Percentiles rank a stretch among this genome's conserved stretches.
phyloP scores from a whole-genome alignment of 2,113 vertebrate species.

The Bettongia penicillata region DNA sequence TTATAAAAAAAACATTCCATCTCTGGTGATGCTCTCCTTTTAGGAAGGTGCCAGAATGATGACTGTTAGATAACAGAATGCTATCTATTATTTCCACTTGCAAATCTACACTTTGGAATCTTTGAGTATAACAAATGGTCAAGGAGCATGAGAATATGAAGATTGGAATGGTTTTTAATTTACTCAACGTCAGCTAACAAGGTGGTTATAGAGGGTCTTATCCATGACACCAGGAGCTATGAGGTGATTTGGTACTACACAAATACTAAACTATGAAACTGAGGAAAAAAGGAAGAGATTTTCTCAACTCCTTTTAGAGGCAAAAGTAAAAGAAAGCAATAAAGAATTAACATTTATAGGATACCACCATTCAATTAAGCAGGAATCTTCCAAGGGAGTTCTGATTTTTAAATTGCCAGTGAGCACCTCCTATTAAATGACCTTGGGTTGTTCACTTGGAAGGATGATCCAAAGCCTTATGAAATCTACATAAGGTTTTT shows the following conservation, averaged over 20 bases:
- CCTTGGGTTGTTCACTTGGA: not conserved
- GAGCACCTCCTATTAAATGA: not conserved
- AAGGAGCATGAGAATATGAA: not conserved
- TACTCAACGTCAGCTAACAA: not conserved
- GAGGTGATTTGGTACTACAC: not conserved
- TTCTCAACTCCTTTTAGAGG: not conserved
- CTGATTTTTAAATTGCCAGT: not conserved
- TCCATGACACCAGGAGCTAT: not conserved
- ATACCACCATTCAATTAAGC: not conserved
- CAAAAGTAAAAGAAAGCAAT: not conserved
- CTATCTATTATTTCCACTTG: not conserved
- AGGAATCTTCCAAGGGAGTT: not conserved
- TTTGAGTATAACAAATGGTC: not conserved
- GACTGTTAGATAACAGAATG: not conserved
- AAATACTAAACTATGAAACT: not conserved
- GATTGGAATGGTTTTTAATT: not conserved
- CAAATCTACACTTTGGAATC: not conserved
- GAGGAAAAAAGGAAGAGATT: not conserved
- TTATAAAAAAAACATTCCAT: not conserved
- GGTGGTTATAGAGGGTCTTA: not conserved
- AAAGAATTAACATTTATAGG: not conserved
- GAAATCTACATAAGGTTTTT: not conserved
- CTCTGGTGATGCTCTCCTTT: not conserved
- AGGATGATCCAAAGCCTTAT: not conserved
- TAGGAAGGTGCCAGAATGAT: not conserved